Base-by-base conservation (phyloP, 2,888 invertebrate genomes). In the Apamea monoglypha region DNA sequence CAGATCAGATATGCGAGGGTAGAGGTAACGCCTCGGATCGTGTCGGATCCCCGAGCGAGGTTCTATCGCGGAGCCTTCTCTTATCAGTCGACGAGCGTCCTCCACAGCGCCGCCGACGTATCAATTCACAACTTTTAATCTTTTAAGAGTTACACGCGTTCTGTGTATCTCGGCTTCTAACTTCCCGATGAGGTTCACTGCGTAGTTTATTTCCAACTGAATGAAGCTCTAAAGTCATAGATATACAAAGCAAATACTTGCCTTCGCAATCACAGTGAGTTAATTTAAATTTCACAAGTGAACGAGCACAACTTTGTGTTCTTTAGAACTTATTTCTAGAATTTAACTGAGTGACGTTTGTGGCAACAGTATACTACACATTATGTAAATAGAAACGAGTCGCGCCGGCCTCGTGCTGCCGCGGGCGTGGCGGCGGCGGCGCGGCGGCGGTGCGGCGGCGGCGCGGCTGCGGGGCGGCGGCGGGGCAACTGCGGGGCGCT, bases 1-100 rank as follows among this genome's bases (percentile, higher is more conserved):
- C 67, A 80, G 80, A 87, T 88, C 67, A 72, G 87, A 87, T 88
- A 87, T 21, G 72, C 73, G 59, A 63, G 77, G 64, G 68, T 50
- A 40, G 67, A 47, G 50, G 67, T 10, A 36, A 14, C 74, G 56
- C 66, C 44, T 36, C 64, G 44, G 36, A 59, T 66, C 32, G 66
- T 40, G 76, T 32, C 63, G 50, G 47, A 64, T 50, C 82, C 74
- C 66, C 36, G 36, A 47, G 50, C 0, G 68, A 83, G 44, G 44
- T 36, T 44, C 61, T 80, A 76, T 69, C 70, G 14, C n/a, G 25
- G 36, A 61, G 73, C 78, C 56, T 53, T 47, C 74, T 50, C 67
- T 75, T 78, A 86, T 88, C 89, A 78, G 75, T 16, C 47, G 69
- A 63, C 79, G 64, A 66, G 53, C n/a, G 16, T 40, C 59, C 59